phyloP scores from a whole-genome alignment of 2,888 invertebrate genomes.

The Apocheima hispidaria region DNA sequence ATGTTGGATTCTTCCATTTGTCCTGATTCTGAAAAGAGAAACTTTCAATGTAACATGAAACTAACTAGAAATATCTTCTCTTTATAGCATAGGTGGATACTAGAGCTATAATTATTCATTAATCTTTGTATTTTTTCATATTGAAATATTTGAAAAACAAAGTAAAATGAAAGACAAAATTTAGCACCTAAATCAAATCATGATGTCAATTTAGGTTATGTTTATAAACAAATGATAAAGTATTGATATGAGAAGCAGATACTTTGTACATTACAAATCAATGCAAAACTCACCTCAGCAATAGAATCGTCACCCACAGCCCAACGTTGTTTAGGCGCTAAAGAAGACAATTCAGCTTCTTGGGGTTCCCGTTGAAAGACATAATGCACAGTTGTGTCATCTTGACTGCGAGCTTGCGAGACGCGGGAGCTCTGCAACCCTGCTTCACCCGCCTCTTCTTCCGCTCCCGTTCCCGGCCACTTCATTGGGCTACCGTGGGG shows the following conservation, averaged over 20 bases:
- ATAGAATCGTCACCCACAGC: conserved; percentile 95
- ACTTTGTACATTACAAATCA: not conserved
- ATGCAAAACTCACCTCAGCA: conserved; percentile 89
- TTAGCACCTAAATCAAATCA: conserved; percentile 1
- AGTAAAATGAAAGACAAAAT: conserved; percentile 2
- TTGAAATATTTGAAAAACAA: conserved; percentile 1
- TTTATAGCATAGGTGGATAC: not conserved
- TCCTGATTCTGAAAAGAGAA: conserved; percentile 90
- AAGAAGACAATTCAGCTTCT: conserved; percentile 92
- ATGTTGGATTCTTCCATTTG: conserved; percentile 93
- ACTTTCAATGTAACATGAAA: conserved; percentile 10
- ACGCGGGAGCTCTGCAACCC: conserved; percentile 87
- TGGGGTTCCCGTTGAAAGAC: conserved; percentile 93
- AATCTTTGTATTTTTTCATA: not conserved
- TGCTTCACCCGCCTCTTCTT: conserved; percentile 87
- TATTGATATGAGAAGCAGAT: conserved; percentile 1
- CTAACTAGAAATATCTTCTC: not conserved
- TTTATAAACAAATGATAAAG: conserved; percentile 48
- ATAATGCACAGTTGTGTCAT: conserved; percentile 97
- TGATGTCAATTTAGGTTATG: conserved; percentile 49
- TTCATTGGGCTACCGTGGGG: conserved; percentile 90
- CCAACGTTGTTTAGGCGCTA: conserved; percentile 93
- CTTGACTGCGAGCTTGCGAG: conserved; percentile 89
- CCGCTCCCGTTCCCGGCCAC: conserved; percentile 90
- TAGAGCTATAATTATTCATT: not conserved